Evolutionary conservation across 2,888 invertebrate species (phyloP).

Genomic region (Watsonalla binaria): DNA sequence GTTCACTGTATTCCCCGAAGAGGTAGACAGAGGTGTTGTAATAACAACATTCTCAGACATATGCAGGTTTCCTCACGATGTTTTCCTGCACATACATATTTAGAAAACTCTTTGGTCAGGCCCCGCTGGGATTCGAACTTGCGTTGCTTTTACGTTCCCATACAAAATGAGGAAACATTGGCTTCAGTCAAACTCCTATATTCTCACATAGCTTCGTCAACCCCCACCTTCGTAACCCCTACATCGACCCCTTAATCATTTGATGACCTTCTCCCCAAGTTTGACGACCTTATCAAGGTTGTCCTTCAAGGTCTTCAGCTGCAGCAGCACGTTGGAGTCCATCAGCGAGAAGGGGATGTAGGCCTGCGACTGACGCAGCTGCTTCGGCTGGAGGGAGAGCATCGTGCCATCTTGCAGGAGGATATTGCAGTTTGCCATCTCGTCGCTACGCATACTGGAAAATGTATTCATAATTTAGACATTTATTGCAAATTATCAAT

Average conservation of each 20-base stretch:
- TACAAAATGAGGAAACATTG: too few relatives aligned
- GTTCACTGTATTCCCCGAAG: too few relatives aligned
- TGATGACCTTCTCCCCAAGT: conserved; percentile 48
- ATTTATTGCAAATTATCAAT: too few relatives aligned
- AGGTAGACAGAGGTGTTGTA: too few relatives aligned
- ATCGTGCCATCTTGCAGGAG: conserved; percentile 80
- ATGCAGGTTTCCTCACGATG: too few relatives aligned
- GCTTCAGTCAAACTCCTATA: background rate
- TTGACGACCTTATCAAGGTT: conserved; percentile 67
- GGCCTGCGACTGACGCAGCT: conserved; percentile 58
- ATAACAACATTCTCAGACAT: too few relatives aligned
- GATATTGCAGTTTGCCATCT: conserved; percentile 82
- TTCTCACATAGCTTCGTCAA: background rate
- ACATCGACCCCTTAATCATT: conserved; percentile 18
- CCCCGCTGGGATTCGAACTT: too few relatives aligned
- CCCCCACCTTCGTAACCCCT: background rate
- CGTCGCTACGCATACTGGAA: conserved; percentile 65
- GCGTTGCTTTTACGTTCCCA: too few relatives aligned
- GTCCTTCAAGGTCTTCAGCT: conserved; percentile 71
- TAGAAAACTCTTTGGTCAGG: too few relatives aligned
- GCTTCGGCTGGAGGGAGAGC: conserved; percentile 80
- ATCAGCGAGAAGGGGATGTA: conserved; percentile 68
- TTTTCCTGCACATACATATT: too few relatives aligned
- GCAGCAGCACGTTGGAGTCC: conserved; percentile 56
- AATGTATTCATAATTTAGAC: background rate